Conservation (phyloP, 2,113 vertebrate genomes). For the Nothobranchius kuhntae region DNA sequence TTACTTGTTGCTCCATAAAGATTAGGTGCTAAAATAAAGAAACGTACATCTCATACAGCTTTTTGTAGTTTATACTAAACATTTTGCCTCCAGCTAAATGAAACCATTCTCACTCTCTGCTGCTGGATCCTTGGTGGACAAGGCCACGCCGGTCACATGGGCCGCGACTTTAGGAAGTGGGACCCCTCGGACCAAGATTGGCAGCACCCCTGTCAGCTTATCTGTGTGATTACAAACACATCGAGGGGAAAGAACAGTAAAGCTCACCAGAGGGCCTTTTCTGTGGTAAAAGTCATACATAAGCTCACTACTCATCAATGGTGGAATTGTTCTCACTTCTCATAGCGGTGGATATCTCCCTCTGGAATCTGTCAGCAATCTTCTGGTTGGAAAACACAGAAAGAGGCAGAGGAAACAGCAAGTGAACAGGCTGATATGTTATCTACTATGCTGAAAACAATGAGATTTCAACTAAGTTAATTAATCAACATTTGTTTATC, state of each 20-base stretch:
- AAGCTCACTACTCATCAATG: conserved; percentile 12
- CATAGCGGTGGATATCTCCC: conserved; percentile 70
- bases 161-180: conserved; percentile 74
- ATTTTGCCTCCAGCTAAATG: neutral
- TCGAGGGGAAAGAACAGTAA: conserved; percentile 13
- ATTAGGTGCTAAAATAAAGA: neutral
- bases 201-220: conserved; percentile 60
- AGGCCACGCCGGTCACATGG: conserved; percentile 81
- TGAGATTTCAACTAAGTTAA: neutral
- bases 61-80: neutral
- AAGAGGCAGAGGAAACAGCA: neutral
- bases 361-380: conserved; percentile 77
- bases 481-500: neutral
- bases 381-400: conserved; percentile 74
- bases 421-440: neutral
- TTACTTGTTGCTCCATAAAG: conserved; percentile 25
- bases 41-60: neutral
- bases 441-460: neutral
- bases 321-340: conserved; percentile 58
- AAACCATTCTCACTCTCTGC: conserved; percentile 72
- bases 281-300: conserved; percentile 5
- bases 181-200: conserved; percentile 27
- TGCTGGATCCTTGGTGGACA: conserved; percentile 21
- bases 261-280: conserved; percentile 8
- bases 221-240: conserved; percentile 61